A percentile compares a stretch with the other conserved stretches of the same genome.
phyloP scores from a whole-genome alignment of 2,797 vertebrate species.

The Darevskia nairensis region DNA sequence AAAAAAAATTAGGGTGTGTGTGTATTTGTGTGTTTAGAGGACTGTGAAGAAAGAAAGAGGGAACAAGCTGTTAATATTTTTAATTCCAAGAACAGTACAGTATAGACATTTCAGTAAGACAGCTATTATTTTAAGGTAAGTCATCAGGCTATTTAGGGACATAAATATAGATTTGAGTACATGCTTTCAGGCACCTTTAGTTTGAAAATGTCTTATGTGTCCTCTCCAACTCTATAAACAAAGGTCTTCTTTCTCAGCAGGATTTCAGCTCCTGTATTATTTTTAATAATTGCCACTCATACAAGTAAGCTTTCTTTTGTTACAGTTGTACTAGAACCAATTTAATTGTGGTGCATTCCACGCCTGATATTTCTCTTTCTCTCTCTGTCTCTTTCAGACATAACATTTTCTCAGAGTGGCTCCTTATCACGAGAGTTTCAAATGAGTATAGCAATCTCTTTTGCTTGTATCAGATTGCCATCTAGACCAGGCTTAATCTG shows the following conservation, averaged over 20 bases:
- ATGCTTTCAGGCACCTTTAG: not conserved
- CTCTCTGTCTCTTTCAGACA: not conserved
- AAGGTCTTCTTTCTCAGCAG: not conserved
- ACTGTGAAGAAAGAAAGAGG: not conserved
- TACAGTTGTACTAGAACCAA: not conserved
- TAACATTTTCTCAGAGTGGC: not conserved
- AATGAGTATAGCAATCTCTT: not conserved
- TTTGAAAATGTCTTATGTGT: not conserved
- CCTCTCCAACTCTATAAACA: not conserved
- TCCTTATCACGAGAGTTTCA: not conserved
- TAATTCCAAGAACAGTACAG: not conserved
- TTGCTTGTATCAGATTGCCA: not conserved
- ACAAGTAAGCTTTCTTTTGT: not conserved
- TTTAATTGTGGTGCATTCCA: not conserved
- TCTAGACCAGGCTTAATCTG: not conserved
- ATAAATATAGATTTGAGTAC: not conserved
- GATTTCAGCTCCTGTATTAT: not conserved
- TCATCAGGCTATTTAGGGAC: not conserved
- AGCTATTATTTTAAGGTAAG: constrained; percentile 1
- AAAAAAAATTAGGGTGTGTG: not conserved
- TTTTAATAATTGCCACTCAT: not conserved
- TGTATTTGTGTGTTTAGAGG: not conserved
- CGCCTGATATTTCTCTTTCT: too few species aligned
- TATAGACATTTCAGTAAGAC: not conserved
- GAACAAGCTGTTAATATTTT: not conserved